Percentiles rank a stretch among this genome's conserved stretches.
phyloP scores from a whole-genome alignment of 2,113 vertebrate species.

The Seriola aureovittata region DNA sequence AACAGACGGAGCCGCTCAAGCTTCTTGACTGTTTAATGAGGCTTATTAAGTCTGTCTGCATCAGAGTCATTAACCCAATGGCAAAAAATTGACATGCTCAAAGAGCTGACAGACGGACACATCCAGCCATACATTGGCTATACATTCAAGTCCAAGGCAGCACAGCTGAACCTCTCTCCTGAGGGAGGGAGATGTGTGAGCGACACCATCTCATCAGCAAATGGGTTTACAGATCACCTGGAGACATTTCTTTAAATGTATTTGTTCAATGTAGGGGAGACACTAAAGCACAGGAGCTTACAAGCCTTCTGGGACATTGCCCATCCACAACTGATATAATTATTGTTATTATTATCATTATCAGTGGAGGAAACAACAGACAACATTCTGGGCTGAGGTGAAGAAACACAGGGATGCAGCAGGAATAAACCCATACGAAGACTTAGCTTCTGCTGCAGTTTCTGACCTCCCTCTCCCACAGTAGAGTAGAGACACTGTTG shows the following conservation, averaged over 20 bases:
- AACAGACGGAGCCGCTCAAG: constrained; percentile 6
- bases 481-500: no score
- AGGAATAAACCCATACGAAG: no score
- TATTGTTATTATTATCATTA: not conserved
- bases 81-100: not conserved
- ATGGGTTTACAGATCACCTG: no score
- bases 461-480: no score
- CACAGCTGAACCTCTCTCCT: no score
- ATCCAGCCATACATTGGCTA: not conserved
- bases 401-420: no score
- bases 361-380: not conserved
- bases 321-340: no score
- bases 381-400: not conserved
- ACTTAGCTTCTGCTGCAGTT: no score
- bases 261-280: no score
- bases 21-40: constrained; percentile 26
- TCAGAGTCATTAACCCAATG: constrained; percentile 13
- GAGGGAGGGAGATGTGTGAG: no score
- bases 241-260: not conserved
- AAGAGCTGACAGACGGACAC: not conserved
- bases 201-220: no score
- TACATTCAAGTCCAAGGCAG: not conserved
- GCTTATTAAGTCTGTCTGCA: constrained; percentile 19
- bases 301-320: not conserved
- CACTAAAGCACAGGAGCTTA: no score